Evolutionary conservation across 2,888 invertebrate species (phyloP), one percentile per base, ranked within the genome.

Genomic region (Zhuqinia jingwanae): DNA sequence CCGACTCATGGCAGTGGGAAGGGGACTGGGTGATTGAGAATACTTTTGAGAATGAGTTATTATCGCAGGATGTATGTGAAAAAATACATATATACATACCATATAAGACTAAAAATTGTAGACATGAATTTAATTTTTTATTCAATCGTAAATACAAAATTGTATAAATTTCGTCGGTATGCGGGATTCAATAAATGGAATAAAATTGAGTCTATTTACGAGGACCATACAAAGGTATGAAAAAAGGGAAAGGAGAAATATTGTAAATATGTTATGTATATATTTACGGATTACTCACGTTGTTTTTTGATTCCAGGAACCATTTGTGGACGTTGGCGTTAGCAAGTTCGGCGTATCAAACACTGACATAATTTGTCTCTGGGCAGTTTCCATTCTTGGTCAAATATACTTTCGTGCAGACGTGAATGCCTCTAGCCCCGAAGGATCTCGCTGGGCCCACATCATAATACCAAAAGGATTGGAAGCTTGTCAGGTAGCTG

Each of bases 1-100:
- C 98, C 0, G 96, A 97, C 95, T 97, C 97, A 17, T 98, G 98
- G 98, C 96, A 97, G 91, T 98, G 98, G 98, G 98, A 98, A 93
- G 96, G 96, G 2, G 97, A 97, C 90, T 98, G 98, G 98, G 95
- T 96, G 91, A 93, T 97, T 82, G 97, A 97, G 92, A 94, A 96
- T 22, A 96, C 96, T 3, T 93, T 96, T 90, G 96, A 97, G 92
- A 97, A 97, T 1, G 96, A 97, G 91, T 96, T 97, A 2, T 93
- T 98, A 87, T 96, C 97, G 92, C 96, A 97, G 93, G 97, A 94
- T 92, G 65, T 58, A 81, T 30, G 22, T 58, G 15, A 0, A 45
- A 45, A 13, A 3, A n/a, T 47, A 56, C n/a, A 15, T 11, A 56
- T 11, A 17, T 11, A n/a, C n/a, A 56, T 56, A 56, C n/a, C n/a